Conservation (phyloP, 2,888 invertebrate species). For the Eustalomyia histrio region DNA sequence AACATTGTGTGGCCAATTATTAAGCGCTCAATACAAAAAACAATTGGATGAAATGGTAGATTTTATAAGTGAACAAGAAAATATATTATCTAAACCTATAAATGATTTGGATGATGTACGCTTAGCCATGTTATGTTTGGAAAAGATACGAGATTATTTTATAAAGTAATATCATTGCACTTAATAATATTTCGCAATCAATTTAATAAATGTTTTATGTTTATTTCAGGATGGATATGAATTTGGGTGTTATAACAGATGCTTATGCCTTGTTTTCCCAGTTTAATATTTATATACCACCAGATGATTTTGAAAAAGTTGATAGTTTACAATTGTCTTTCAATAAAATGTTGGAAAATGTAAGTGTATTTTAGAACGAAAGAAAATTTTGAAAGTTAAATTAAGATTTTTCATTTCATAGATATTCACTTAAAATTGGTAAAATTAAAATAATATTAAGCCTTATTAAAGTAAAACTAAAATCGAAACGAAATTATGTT, state of each 20-base stretch:
- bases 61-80: constrained; percentile 88
- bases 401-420: too few relatives aligned
- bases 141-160: constrained; percentile 87
- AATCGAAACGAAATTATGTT: too few relatives aligned
- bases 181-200: neutral
- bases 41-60: constrained; percentile 86
- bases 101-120: constrained; percentile 90
- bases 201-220: neutral
- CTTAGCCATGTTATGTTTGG: constrained; percentile 89
- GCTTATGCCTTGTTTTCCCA: constrained; percentile 86
- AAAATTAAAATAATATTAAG: too few relatives aligned
- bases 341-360: constrained; percentile 86
- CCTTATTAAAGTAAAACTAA: too few relatives aligned
- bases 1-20: constrained; percentile 84
- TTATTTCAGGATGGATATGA: constrained; percentile 84
- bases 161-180: constrained; percentile 80
- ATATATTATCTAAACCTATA: constrained; percentile 84
- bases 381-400: too few relatives aligned
- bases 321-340: constrained; percentile 89
- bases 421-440: too few relatives aligned
- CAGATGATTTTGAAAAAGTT: constrained; percentile 89
- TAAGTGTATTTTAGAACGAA: constrained; percentile 76
- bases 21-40: constrained; percentile 85
- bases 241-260: constrained; percentile 88
- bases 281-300: constrained; percentile 85